Evolutionary conservation across 2,113 vertebrate species (phyloP).

Genomic region (Pogonocichla stellata): DNA sequence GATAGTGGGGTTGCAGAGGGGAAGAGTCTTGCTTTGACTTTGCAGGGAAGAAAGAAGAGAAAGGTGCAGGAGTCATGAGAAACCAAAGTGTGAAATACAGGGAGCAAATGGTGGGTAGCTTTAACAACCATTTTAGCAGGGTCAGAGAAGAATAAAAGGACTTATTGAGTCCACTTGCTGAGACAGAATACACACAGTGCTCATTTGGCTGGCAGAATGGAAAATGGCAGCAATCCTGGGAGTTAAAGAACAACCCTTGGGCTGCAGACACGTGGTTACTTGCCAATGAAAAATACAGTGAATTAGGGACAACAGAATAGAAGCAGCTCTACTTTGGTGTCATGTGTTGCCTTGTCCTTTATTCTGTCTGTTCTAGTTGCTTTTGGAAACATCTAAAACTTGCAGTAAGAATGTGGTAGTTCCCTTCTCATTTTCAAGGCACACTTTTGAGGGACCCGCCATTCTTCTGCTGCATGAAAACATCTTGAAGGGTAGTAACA

Average conservation of each 20-base stretch:
- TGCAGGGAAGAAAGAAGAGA: neutral
- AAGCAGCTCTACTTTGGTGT: neutral
- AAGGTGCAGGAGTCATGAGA: constrained; percentile 35
- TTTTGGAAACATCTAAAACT: neutral
- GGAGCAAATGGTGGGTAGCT: constrained; percentile 22
- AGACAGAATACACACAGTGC: constrained; percentile 19
- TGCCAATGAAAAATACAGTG: constrained; percentile 11
- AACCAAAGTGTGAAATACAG: neutral
- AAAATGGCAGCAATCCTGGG: constrained; percentile 49
- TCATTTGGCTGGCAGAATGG: constrained; percentile 53
- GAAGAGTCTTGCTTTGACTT: neutral
- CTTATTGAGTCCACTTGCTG: constrained; percentile 21
- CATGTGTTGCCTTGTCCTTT: neutral
- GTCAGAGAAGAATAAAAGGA: constrained; percentile 38
- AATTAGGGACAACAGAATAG: constrained; percentile 13
- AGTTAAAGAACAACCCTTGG: constrained; percentile 27
- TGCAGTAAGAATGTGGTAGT: neutral
- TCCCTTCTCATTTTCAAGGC: neutral
- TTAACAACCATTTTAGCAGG: constrained; percentile 28
- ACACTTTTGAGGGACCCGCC: neutral
- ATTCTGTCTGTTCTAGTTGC: neutral
- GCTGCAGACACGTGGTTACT: neutral
- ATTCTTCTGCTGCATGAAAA: neutral
- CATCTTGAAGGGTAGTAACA: neutral
- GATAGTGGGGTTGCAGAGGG: neutral